A percentile compares a stretch with the other conserved stretches of the same genome.
phyloP scores from a whole-genome alignment of 1,140 invertebrate genomes.

The Periplaneta americana region DNA sequence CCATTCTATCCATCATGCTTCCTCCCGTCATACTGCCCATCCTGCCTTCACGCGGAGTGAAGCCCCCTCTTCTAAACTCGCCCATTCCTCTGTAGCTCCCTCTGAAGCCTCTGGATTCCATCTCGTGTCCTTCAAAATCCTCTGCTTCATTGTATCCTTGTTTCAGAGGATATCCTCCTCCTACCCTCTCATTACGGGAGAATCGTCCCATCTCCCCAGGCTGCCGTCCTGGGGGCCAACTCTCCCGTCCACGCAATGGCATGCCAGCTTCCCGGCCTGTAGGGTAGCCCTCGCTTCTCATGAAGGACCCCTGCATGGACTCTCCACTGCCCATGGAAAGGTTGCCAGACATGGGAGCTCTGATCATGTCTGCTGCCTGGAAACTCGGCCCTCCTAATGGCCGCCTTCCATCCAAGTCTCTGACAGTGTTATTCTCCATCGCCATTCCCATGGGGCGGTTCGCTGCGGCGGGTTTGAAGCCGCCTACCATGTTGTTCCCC shows the following conservation, averaged over 20 bases:
- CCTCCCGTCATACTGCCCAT: not conserved
- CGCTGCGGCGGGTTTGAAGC: not conserved
- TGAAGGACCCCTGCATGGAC: not conserved
- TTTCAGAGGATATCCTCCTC: not conserved
- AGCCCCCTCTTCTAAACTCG: not conserved
- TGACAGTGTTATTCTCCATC: not conserved
- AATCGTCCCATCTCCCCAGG: not conserved
- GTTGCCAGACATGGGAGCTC: not conserved
- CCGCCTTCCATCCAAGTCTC: not conserved
- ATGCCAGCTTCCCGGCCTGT: not conserved
- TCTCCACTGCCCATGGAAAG: not conserved
- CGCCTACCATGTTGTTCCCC: not conserved
- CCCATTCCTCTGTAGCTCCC: conserved; percentile 1
- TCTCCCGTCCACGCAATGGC: not conserved
- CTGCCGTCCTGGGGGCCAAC: not conserved
- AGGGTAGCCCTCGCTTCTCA: not conserved
- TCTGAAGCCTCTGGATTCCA: not conserved
- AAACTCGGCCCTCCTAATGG: not conserved
- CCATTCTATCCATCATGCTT: not conserved
- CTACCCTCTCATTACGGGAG: not conserved
- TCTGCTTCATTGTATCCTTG: not conserved
- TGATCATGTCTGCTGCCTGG: not conserved
- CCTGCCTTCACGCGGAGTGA: not conserved
- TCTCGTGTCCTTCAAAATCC: not conserved
- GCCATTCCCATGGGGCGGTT: not conserved